Evolutionary conservation across 2,113 vertebrate genomes (phyloP).

Genomic region (Pantherophis guttatus): DNA sequence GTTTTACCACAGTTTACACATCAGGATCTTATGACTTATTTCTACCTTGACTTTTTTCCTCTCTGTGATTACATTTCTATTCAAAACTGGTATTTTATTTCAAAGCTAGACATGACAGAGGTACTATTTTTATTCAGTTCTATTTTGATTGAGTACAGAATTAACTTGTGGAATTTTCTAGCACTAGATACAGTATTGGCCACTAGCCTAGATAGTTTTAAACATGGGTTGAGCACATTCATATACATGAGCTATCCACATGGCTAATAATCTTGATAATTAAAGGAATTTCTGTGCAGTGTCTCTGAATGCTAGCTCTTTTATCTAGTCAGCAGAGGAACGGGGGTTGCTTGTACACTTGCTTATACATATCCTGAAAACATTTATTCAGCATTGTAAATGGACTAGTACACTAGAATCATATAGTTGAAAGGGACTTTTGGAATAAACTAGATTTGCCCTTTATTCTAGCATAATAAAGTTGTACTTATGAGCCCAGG

Average conservation of each 20-base stretch:
- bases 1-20: conserved; percentile 22
- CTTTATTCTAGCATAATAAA: background rate
- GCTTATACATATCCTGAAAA: background rate
- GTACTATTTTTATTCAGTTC: background rate
- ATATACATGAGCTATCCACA: background rate
- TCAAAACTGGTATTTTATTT: conserved; percentile 31
- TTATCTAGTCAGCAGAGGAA: background rate
- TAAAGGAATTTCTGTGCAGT: background rate
- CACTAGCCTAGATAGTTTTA: background rate
- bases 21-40: conserved; percentile 20
- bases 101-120: background rate
- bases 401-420: background rate
- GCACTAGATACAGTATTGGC: background rate
- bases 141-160: background rate
- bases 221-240: background rate
- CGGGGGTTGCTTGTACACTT: background rate
- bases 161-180: background rate
- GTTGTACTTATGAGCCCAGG: background rate
- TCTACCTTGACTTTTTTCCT: conserved; percentile 21
- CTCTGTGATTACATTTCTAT: background rate
- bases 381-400: background rate
- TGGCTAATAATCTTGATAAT: background rate
- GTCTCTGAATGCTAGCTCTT: background rate
- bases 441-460: background rate
- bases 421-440: background rate